Conservation (phyloP, 92 coral and sea anemone genomes). For the Palythoa grandis region DNA sequence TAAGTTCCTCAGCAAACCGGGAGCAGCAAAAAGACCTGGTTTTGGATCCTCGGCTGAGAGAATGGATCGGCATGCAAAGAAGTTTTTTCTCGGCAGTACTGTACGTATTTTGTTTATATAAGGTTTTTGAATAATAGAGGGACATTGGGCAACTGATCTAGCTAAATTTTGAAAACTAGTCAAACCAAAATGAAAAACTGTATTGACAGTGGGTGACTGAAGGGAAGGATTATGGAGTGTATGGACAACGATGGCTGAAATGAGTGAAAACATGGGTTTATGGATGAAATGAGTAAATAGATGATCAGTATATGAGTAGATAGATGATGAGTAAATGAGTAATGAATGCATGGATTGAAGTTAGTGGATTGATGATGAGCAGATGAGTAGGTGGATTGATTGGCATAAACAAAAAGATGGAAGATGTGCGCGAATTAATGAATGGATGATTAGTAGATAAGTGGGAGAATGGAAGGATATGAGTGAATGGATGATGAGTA, state of each 20-base stretch:
- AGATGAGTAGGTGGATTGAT: background rate
- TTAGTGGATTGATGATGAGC: background rate
- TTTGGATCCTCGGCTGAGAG: slow-evolving; percentile 98
- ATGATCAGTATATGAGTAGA: background rate
- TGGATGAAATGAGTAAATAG: background rate
- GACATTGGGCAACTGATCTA: background rate
- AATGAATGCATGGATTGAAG: background rate
- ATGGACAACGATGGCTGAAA: too few species aligned
- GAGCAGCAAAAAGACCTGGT: slow-evolving; percentile 78
- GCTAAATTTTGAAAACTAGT: background rate
- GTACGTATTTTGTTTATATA: slow-evolving; percentile 56
- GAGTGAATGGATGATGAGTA: background rate
- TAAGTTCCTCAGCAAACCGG: slow-evolving; percentile 76
- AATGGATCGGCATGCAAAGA: slow-evolving; percentile 88
- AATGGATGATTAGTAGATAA: background rate
- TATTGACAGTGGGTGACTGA: too few species aligned
- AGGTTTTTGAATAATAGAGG: background rate
- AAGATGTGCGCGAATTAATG: background rate
- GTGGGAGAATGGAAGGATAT: background rate
- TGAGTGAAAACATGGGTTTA: too few species aligned
- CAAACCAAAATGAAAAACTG: background rate
- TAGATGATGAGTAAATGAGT: background rate
- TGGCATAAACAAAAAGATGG: too few species aligned
- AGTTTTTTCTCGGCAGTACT: slow-evolving; percentile 90
- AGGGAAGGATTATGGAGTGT: too few species aligned